These are phyloP conservation scores for Anguilla pacifica DNA, from an alignment of 2,797 vertebrate species.

Conservation along the genomic window DNA sequence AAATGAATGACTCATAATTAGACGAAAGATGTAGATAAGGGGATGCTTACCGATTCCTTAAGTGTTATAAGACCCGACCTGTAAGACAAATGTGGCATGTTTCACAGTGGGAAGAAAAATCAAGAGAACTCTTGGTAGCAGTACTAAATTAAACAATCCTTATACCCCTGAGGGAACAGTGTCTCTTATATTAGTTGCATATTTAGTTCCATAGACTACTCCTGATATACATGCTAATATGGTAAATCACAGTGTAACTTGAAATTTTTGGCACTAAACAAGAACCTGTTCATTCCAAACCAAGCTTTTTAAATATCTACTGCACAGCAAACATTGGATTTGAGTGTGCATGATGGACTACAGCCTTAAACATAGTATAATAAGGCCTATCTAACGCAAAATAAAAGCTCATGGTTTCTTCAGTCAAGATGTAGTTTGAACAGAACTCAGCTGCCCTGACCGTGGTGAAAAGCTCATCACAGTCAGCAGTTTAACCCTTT, in stretches of 20 bases:
- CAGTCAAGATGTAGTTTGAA: background rate
- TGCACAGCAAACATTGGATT: background rate
- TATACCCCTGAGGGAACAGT: background rate
- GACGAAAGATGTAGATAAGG: background rate
- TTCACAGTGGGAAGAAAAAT: background rate
- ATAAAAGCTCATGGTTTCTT: background rate
- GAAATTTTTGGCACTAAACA: no score
- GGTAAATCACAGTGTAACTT: background rate
- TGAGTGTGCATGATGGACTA: background rate
- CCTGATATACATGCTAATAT: background rate
- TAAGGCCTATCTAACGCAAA: background rate
- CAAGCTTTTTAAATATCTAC: background rate
- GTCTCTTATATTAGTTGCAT: background rate
- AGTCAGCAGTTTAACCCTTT: background rate
- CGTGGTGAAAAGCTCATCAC: background rate
- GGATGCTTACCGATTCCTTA: conserved; percentile 69
- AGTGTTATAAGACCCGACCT: conserved; percentile 65
- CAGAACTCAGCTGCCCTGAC: background rate
- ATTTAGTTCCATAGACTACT: background rate
- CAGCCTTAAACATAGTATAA: background rate
- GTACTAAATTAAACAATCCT: background rate
- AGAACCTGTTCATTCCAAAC: background rate
- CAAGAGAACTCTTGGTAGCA: background rate
- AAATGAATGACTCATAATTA: background rate
- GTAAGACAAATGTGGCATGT: background rate